phyloP scores from a whole-genome alignment of 2,113 vertebrate species.

The Platichthys stellatus region DNA sequence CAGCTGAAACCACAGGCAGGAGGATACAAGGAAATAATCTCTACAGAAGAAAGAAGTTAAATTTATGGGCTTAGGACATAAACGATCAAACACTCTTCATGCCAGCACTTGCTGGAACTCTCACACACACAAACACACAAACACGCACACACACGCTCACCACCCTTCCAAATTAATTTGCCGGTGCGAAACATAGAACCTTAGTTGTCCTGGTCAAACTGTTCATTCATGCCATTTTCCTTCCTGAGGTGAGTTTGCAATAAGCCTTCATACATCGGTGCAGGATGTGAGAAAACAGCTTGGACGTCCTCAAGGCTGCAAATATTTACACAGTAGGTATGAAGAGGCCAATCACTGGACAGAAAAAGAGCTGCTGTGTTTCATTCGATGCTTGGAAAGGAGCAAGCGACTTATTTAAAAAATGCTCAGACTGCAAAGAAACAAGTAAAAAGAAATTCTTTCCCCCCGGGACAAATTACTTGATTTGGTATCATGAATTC shows the following conservation, averaged over 20 bases:
- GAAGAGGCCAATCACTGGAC: conserved; percentile 1
- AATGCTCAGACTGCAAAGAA: conserved; percentile 29
- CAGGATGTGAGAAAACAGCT: conserved; percentile 12
- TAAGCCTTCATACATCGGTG: conserved; percentile 21
- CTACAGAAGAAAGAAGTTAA: conserved; percentile 9
- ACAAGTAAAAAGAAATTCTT: neutral
- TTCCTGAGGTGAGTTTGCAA: conserved; percentile 38
- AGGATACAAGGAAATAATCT: conserved; percentile 46
- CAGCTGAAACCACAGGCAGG: conserved; percentile 57
- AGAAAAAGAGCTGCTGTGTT: conserved; percentile 5
- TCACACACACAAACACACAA: neutral
- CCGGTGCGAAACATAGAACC: conserved; percentile 24
- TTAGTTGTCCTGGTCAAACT: conserved; percentile 8
- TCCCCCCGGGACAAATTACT: conserved; percentile 19
- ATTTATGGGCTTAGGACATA: conserved; percentile 23
- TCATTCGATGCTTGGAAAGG: conserved; percentile 16
- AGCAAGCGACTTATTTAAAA: conserved; percentile 14
- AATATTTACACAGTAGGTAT: conserved; percentile 42
- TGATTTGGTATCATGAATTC: conserved; percentile 38
- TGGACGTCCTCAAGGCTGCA: conserved; percentile 34
- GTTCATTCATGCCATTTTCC: conserved; percentile 32
- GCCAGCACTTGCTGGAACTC: neutral
- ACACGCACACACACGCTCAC: neutral
- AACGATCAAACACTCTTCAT: conserved; percentile 8
- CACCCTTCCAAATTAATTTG: conserved; percentile 10